phyloP scores from a whole-genome alignment of 2,797 vertebrate species.

The Gila robusta region DNA sequence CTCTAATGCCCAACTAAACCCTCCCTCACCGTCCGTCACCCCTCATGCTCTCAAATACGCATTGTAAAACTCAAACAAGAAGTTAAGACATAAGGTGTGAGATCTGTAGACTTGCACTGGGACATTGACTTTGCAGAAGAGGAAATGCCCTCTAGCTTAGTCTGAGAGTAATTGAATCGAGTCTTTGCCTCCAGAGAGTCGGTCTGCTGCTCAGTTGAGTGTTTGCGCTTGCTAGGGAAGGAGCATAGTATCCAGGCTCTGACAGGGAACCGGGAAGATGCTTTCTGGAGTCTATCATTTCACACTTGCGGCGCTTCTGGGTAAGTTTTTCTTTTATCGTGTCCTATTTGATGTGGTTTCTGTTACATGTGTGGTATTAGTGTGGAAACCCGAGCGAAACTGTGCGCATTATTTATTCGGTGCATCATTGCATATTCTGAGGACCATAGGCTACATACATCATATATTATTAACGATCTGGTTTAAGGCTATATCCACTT shows the following conservation, averaged over 20 bases:
- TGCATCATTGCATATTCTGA: background rate
- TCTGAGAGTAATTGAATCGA: constrained; percentile 40
- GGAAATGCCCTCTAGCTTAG: constrained; percentile 4
- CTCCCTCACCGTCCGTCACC: background rate
- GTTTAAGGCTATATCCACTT: background rate
- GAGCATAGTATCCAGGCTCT: constrained; percentile 53
- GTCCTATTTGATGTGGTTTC: background rate
- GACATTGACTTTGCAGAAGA: background rate
- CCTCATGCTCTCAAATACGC: background rate
- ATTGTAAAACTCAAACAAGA: background rate
- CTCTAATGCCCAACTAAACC: background rate
- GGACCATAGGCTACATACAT: background rate
- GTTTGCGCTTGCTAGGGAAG: constrained; percentile 15
- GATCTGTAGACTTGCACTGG: background rate
- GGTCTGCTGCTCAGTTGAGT: constrained; percentile 25
- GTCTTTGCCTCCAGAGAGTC: constrained; percentile 28
- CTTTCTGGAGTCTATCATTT: constrained; percentile 38
- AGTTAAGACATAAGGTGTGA: background rate
- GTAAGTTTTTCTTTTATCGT: constrained; percentile 33
- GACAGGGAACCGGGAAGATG: constrained; percentile 40
- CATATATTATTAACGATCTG: background rate
- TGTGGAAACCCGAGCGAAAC: background rate
- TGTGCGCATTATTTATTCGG: background rate
- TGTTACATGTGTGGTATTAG: background rate
- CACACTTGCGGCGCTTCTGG: constrained; percentile 39